Evolutionary conservation across 1,140 invertebrate species (phyloP).

Genomic region (Drosophila ananassae): DNA sequence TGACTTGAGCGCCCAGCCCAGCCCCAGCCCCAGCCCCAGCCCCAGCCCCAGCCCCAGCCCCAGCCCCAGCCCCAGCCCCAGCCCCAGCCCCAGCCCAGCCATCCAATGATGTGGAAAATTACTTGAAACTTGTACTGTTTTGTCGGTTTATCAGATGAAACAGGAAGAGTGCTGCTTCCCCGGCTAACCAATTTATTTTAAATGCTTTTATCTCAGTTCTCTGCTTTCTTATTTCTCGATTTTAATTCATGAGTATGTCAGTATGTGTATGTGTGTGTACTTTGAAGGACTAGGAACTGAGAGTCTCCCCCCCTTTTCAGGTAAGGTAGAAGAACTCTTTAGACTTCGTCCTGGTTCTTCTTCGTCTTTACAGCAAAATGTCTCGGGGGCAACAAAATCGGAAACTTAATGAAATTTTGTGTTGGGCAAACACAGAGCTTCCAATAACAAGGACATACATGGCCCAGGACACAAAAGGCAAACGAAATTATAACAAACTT

Average conservation of each 20-base stretch:
- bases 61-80: slow-evolving; percentile 46
- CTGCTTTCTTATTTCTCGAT: background rate
- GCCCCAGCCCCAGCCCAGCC: slow-evolving; percentile 35
- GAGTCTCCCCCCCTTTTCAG: background rate
- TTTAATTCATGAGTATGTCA: background rate
- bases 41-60: slow-evolving; percentile 12
- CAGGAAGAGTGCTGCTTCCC: background rate
- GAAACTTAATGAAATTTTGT: slow-evolving; percentile 41
- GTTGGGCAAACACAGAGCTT: slow-evolving; percentile 45
- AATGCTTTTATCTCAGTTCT: slow-evolving; percentile 15
- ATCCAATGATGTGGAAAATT: slow-evolving; percentile 74
- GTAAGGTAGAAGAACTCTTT: slow-evolving; percentile 18
- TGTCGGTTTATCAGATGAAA: background rate
- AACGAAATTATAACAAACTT: slow-evolving; percentile 49
- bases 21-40: slow-evolving; percentile 11
- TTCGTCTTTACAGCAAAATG: slow-evolving; percentile 26
- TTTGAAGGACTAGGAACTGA: background rate
- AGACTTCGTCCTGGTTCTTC: background rate
- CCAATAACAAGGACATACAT: slow-evolving; percentile 28
- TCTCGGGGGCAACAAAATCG: slow-evolving; percentile 24
- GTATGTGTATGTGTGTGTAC: slow-evolving; percentile 4
- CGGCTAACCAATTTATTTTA: slow-evolving; percentile 31
- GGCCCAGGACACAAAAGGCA: slow-evolving; percentile 18
- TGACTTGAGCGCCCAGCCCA: slow-evolving; percentile 39
- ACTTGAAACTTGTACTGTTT: slow-evolving; percentile 50